Evolutionary conservation across 2,888 invertebrate species (phyloP).

Genomic region (Macroteleia sp.): DNA sequence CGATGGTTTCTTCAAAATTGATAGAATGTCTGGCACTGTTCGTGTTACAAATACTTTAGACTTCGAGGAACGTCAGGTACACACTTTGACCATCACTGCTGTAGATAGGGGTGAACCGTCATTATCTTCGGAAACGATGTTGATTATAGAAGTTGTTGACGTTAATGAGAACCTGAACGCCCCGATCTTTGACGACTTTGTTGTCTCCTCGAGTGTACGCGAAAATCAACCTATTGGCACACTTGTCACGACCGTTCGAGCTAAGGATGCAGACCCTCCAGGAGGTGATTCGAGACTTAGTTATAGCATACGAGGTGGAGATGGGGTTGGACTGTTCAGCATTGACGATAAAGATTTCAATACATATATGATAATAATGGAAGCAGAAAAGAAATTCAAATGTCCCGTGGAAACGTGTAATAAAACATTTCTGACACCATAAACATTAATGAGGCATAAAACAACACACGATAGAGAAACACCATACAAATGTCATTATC

Average conservation of each 20-base stretch:
- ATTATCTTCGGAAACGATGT: constrained; percentile 90
- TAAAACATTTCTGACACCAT: no score
- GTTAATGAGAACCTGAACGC: constrained; percentile 96
- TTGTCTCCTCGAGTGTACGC: constrained; percentile 89
- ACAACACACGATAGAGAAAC: no score
- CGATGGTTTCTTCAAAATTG: constrained; percentile 91
- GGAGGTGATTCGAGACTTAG: constrained; percentile 92
- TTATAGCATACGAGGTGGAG: constrained; percentile 94
- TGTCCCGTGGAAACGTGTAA: no score
- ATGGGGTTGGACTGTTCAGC: constrained; percentile 95
- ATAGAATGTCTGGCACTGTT: constrained; percentile 93
- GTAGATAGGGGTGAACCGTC: constrained; percentile 93
- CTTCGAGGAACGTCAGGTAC: constrained; percentile 95
- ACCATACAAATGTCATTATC: no score
- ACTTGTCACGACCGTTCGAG: constrained; percentile 90
- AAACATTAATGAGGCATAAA: no score
- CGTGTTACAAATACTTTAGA: constrained; percentile 91
- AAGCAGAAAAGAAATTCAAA: no score
- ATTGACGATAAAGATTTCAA: constrained; percentile 96
- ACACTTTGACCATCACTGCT: constrained; percentile 93
- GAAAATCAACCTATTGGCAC: constrained; percentile 93
- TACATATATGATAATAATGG: no score
- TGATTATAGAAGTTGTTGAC: constrained; percentile 95
- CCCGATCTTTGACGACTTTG: constrained; percentile 93
- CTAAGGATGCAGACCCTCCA: constrained; percentile 91